Evolutionary conservation across 2,888 invertebrate species (phyloP), one percentile per base, ranked within the genome.

Genomic region (Gordius sp.): DNA sequence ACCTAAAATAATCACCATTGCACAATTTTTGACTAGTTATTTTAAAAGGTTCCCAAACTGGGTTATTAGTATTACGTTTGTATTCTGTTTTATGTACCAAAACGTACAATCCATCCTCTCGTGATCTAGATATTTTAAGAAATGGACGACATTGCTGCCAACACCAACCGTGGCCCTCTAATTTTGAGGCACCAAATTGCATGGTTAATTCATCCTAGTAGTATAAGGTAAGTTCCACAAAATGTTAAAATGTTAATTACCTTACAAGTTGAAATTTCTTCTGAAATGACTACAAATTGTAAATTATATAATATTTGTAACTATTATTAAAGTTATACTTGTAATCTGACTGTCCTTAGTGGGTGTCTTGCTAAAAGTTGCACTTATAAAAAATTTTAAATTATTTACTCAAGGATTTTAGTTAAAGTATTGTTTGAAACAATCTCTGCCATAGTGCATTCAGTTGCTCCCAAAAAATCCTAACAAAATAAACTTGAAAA

Each of bases 11-110:
- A 62, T 75, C 75, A 4, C 72, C 73, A 61, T 71, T 72, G 62
- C 75, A 75, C 55, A 76, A 64, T 4, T 68, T 64, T 41, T 72
- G 65, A 1, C 72, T 66, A 25, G 71, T 66, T 18, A 75, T 61
- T 1, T 66, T 67, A 59, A 75, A 70, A 2, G 69, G 64, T 59
- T 67, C 66, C 75, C 76, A 76, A 2, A 67, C 68, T 16, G 76
- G 76, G 63, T 74, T 72, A 41, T 72, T 63, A 8, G 72, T 73
- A 59, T 70, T 72, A 63, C 69, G 72, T 56, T 72, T 67, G 16
- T 70, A 70, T 63, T 76, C 75, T 41, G 74, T 74, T 62, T 74
- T 71, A 62, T 74, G 72, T 1, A 74, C 74, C 2, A 73, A 66
- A 57, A 60, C 63, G 59, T 62, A 72, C 71, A 67, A 69, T 57